A percentile compares a stretch with the other conserved stretches of the same genome.
Conservation (phyloP, 2,888 invertebrate genomes). For the Monoplex corrugatus region DNA sequence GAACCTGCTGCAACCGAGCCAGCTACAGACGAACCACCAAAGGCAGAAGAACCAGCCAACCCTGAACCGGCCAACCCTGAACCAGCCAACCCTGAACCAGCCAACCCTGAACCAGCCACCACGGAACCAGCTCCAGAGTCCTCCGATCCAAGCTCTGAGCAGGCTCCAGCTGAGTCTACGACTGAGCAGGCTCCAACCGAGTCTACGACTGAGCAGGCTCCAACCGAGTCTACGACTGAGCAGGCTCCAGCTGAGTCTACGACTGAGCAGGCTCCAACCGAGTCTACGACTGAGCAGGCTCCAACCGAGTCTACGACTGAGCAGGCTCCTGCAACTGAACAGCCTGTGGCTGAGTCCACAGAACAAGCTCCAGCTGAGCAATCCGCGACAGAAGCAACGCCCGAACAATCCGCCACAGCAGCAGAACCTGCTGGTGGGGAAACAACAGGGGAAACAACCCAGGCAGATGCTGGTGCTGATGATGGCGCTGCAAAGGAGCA, state of each 20-base stretch:
- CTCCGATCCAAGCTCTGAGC: background rate
- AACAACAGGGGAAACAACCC: background rate
- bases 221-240: no score
- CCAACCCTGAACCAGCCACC: background rate
- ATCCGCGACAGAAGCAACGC: background rate
- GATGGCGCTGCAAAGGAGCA: background rate
- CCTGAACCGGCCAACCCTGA: background rate
- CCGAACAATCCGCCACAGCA: background rate
- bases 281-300: background rate
- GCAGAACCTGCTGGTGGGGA: background rate
- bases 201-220: no score
- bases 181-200: background rate
- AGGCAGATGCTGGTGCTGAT: background rate
- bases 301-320: background rate
- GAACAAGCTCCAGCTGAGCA: slow-evolving; percentile 1
- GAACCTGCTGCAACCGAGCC: slow-evolving; percentile 12
- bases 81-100: background rate
- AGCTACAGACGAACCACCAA: background rate
- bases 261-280: background rate
- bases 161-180: background rate
- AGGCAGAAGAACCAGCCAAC: background rate
- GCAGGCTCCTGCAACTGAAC: no score
- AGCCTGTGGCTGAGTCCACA: no score
- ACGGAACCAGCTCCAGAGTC: background rate
- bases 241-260: background rate